A percentile compares a stretch with the other conserved stretches of the same genome.
phyloP scores from a whole-genome alignment of 2,888 invertebrate genomes.

The Pollenia griseotomentosa region DNA sequence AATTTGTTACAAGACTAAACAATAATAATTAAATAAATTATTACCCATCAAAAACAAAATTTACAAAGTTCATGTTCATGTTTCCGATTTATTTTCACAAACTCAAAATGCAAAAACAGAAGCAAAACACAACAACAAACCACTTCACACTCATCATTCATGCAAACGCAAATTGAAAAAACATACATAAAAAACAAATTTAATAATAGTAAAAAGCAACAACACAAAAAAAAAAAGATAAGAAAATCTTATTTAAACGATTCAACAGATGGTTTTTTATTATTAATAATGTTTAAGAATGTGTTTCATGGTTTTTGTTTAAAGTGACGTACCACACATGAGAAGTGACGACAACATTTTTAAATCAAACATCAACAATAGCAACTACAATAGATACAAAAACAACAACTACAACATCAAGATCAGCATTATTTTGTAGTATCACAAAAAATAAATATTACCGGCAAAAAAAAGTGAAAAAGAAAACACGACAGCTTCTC shows the following conservation, averaged over 20 bases:
- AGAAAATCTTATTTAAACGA: background rate
- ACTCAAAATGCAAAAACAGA: background rate
- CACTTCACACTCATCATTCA: too few species aligned
- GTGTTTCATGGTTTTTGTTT: background rate
- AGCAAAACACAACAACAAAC: too few species aligned
- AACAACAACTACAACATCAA: constrained; percentile 18
- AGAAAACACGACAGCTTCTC: background rate
- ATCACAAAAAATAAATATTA: constrained; percentile 22
- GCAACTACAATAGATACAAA: background rate
- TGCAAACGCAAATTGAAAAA: too few species aligned
- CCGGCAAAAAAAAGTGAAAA: constrained; percentile 9
- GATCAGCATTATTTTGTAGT: background rate
- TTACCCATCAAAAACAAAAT: background rate
- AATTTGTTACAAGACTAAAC: constrained; percentile 7
- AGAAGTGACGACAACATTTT: constrained; percentile 33
- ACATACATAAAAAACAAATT: background rate
- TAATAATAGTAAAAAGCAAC: background rate
- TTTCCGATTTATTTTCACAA: background rate
- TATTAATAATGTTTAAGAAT: background rate
- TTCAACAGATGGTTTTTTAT: constrained; percentile 8
- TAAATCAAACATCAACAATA: constrained; percentile 24
- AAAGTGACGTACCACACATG: constrained; percentile 8
- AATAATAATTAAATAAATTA: constrained; percentile 41
- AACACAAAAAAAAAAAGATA: background rate
- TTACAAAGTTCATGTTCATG: too few species aligned